Base-by-base conservation (phyloP, 2,888 invertebrate genomes). In the Lagria hirta region DNA sequence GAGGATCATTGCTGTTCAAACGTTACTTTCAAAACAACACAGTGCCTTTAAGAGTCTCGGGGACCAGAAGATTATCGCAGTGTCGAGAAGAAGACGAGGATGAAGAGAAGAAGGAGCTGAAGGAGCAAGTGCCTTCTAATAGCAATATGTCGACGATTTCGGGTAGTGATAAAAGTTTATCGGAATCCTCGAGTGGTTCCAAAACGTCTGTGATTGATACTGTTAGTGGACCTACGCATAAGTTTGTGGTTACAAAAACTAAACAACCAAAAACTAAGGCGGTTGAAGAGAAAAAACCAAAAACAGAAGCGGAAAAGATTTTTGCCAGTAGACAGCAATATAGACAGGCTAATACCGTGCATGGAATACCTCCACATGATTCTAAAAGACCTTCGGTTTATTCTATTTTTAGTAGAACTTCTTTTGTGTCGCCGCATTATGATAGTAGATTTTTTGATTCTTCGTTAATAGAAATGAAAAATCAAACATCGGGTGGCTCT, bases 21-120 rank as follows among this genome's bases (percentile, higher is more conserved):
- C 82, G 84, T 62, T 84, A 84, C 64, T 85, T 85, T 68, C 77
- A 84, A 69, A 83, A 83, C 54, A 84, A 83, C 65, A 79, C 81
- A 57, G 71, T 84, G 48, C 84, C 85, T 15, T 83, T 82, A 47
- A 74, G 80, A 42, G 78, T 78, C 56, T 33, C 74, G 43, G 81
- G 80, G 57, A 75, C 82, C 3, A 75, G 86, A 16, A 78, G 89
- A 7, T 69, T 89, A 50, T 89, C 88, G 2, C 88, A 89, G 69
- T 89, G 89, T 66, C 79, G 85, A 46, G 89, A 89, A 66, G 89
- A 89, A 71, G 89, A 89, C 59, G 88, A 89, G 65, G 86, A 87
- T 36, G 86, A 86, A 52, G 78, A 71, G 29, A 65, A 63, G 33
- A 60, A 57, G 38, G 58, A 61, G 34, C 48, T 51, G 20, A 55